Conservation (phyloP, 2,888 invertebrate genomes). For the Augochlorella aurata region DNA sequence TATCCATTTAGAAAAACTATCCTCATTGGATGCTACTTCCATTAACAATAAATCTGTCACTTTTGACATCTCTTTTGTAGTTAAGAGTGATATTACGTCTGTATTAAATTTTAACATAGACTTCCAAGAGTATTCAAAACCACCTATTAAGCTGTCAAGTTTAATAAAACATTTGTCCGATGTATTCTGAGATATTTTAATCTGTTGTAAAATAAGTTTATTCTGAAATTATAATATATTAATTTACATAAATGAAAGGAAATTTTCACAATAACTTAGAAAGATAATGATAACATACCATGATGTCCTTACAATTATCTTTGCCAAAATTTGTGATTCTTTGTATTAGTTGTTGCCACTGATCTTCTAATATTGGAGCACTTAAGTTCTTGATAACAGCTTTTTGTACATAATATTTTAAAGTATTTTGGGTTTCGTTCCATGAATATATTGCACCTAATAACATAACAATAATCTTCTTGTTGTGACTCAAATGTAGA, state of each 20-base stretch:
- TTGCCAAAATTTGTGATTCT: conserved; percentile 64
- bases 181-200: conserved; percentile 41
- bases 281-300: conserved; percentile 67
- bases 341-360: conserved; percentile 68
- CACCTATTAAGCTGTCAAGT: conserved; percentile 59
- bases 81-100: conserved; percentile 63
- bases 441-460: conserved; percentile 69
- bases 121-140: conserved; percentile 68
- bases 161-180: conserved; percentile 42
- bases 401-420: conserved; percentile 71
- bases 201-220: conserved; percentile 65
- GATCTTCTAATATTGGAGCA: conserved; percentile 66
- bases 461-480: conserved; percentile 60
- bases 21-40: conserved; percentile 53
- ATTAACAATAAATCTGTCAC: conserved; percentile 65
- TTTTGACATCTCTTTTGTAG: conserved; percentile 64
- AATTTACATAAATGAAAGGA: conserved; percentile 4
- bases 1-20: conserved; percentile 58
- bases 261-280: conserved; percentile 17
- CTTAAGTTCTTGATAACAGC: conserved; percentile 43
- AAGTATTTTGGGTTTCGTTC: conserved; percentile 68
- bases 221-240: conserved; percentile 66
- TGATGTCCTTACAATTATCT: conserved; percentile 60
- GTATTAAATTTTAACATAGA: conserved; percentile 68
- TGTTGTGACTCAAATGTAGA: conserved; percentile 60